phyloP scores from a whole-genome alignment of 2,888 invertebrate species.

The Chelonus formosanus region DNA sequence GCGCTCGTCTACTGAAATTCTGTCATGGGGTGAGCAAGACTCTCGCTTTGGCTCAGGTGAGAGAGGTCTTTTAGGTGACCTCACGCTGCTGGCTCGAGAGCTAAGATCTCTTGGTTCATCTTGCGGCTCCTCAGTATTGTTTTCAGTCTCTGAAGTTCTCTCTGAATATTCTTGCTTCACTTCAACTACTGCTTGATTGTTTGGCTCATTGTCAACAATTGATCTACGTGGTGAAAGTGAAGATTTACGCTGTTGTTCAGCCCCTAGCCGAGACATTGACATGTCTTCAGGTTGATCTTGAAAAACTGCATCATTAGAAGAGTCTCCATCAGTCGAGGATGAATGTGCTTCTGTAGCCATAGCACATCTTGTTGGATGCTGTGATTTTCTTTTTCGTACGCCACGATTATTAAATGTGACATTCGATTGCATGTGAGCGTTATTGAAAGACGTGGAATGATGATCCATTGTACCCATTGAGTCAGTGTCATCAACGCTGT shows the following conservation, averaged over 20 bases:
- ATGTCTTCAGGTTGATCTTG: slow-evolving; percentile 64
- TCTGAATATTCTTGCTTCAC: slow-evolving; percentile 41
- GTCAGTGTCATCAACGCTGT: slow-evolving; percentile 70
- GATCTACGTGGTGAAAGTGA: slow-evolving; percentile 48
- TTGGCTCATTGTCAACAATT: slow-evolving; percentile 47
- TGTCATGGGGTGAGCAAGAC: slow-evolving; percentile 32
- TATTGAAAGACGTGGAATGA: slow-evolving; percentile 50
- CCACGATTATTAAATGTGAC: slow-evolving; percentile 55
- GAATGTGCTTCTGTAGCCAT: slow-evolving; percentile 68
- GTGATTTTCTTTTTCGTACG: slow-evolving; percentile 84
- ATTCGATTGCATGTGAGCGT: slow-evolving; percentile 47
- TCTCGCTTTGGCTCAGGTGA: slow-evolving; percentile 40
- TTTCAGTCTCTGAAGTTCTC: slow-evolving; percentile 29
- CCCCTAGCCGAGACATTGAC: slow-evolving; percentile 63
- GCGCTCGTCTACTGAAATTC: slow-evolving; percentile 11
- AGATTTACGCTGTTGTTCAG: slow-evolving; percentile 52
- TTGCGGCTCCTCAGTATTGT: slow-evolving; percentile 46
- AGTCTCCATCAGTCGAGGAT: slow-evolving; percentile 72
- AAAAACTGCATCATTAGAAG: slow-evolving; percentile 69
- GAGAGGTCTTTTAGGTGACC: slow-evolving; percentile 47
- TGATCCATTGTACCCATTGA: slow-evolving; percentile 57
- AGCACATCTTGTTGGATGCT: slow-evolving; percentile 87
- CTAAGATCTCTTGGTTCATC: slow-evolving; percentile 61
- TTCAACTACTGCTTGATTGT: slow-evolving; percentile 51
- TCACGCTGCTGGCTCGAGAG: slow-evolving; percentile 55